A percentile compares a stretch with the other conserved stretches of the same genome.
phyloP scores from a whole-genome alignment of 2,888 invertebrate species.

The Odiellus spinosus region DNA sequence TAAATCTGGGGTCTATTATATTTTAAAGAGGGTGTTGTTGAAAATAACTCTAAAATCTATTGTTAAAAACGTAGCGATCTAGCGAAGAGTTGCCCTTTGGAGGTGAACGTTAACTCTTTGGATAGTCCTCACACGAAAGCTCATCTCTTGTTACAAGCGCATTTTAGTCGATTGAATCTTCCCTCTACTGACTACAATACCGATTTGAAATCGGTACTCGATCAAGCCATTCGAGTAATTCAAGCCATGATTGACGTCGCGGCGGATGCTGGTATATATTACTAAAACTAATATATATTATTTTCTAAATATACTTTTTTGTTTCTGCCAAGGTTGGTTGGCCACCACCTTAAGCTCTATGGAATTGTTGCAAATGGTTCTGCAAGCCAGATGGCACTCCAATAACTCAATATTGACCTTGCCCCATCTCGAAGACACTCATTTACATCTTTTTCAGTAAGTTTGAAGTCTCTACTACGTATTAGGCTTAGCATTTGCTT shows the following conservation, averaged over 20 bases:
- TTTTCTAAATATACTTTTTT: too few relatives aligned
- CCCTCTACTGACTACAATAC: slow-evolving; percentile 89
- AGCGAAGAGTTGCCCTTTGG: slow-evolving; percentile 53
- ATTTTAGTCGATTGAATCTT: slow-evolving; percentile 62
- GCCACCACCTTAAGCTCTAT: slow-evolving; percentile 59
- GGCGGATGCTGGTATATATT: too few relatives aligned
- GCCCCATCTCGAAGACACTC: slow-evolving; percentile 51
- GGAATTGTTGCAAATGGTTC: slow-evolving; percentile 60
- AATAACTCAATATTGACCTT: slow-evolving; percentile 49
- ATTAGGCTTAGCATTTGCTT: too few relatives aligned
- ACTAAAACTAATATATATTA: too few relatives aligned
- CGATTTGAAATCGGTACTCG: slow-evolving; percentile 89
- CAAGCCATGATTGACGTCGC: slow-evolving; percentile 92
- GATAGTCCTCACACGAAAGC: slow-evolving; percentile 92
- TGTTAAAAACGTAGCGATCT: slow-evolving; percentile 46
- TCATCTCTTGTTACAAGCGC: slow-evolving; percentile 80
- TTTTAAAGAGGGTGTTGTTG: too few relatives aligned
- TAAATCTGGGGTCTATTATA: too few relatives aligned
- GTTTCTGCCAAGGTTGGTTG: slow-evolving; percentile 83
- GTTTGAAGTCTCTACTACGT: too few relatives aligned
- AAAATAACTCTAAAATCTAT: background rate
- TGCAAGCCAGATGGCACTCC: slow-evolving; percentile 75
- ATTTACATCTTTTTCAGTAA: slow-evolving; percentile 22
- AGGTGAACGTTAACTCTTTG: slow-evolving; percentile 52
- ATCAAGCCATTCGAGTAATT: slow-evolving; percentile 84